Evolutionary conservation across 2,888 invertebrate species (phyloP), one percentile per base, ranked within the genome.

Genomic region (Agrochola lychnidis): DNA sequence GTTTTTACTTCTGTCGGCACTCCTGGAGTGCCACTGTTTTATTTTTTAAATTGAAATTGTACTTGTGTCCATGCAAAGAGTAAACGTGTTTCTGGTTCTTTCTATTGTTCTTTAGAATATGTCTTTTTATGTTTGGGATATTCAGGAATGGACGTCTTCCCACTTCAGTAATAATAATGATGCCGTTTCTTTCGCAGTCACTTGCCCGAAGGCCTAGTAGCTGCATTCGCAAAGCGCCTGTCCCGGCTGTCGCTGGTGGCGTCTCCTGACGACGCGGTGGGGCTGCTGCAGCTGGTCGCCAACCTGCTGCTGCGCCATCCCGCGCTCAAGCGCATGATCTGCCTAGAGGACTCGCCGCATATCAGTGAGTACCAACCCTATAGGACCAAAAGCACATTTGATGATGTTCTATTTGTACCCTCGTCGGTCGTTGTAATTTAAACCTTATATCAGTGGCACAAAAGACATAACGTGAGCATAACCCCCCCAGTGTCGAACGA

Each of bases 211-310:
- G 97, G 98, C 85, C 94, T 99, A 87, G 99, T 99, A 12, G 99
- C 99, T 0, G 99, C 99, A 4, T 99, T 99, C 94, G 98, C 98
- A 3, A 99, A 99, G 95, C 98, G 98, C 61, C 94, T 99, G 82
- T 98, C 99, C 0, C 97, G 99, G 7, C 96, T 99, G 80, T 98
- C 98, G 30, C 96, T 99, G 76, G 97, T 98, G 42, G 99, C 99
- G 7, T 98, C 98, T 5, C 97, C 98, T 0, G 98, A 98, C 82
- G 98, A 98, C 92, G 97, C 98, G 66, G 95, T 97, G 10, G 97
- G 98, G 22, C 97, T 99, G 84, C 97, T 99, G 89, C 97, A 98
- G 87, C 98, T 99, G 86, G 97, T 99, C 68, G 98, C 98, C 73
- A 99, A 99, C 96, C 96, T 99, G 78, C 96, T 99, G 88, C 95